Evolutionary conservation across 2,113 vertebrate species (phyloP), one percentile per base, ranked within the genome.

Genomic region (Pterophyllum scalare): DNA sequence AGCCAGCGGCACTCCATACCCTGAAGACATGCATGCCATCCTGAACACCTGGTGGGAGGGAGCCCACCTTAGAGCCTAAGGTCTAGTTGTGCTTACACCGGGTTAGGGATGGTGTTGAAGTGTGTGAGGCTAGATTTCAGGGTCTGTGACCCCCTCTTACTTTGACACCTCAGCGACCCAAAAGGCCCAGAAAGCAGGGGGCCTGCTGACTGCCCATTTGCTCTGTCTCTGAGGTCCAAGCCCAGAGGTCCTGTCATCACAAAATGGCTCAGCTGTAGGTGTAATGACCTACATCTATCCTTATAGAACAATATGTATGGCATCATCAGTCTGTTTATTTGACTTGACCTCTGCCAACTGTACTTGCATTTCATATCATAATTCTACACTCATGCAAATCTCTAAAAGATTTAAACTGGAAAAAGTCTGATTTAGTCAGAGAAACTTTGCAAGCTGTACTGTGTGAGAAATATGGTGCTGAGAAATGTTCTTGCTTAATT

Each of bases 41-140:
- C 80, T 28, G 85, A 94, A 94, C 95, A 95, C 95, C 95, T 95
- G 95, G 94, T 90, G 92, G 88, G 93, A 92, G 79, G 86, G 70
- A 84, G 81, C 90, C 92, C 89, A 94, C 93, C 95, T 94, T 79
- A 74, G 90, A 91, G 85, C 91, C 87, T 86, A 78, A 88, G 94
- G 94, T 92, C 91, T 94, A 87, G 88, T 87, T 70, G 86, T 77
- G 83, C 88, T 87, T 86, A 87, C 92, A 88, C 64, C 49, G 20
- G 90, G 90, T 94, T 91, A 93, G 88, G 84, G 60, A 85, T 86
- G 82, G 88, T 22, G 81, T 84, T 84, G 85, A 91, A 88, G 77
- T 79, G 88, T 79, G 88, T 49, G 80, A 80, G 87, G 84, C 83
- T 91, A 43, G 92, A 87, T 88, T 84, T 88, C 78, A 80, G 80